phyloP scores from a whole-genome alignment of 2,888 invertebrate species.

The Temnothorax unifasciatus region DNA sequence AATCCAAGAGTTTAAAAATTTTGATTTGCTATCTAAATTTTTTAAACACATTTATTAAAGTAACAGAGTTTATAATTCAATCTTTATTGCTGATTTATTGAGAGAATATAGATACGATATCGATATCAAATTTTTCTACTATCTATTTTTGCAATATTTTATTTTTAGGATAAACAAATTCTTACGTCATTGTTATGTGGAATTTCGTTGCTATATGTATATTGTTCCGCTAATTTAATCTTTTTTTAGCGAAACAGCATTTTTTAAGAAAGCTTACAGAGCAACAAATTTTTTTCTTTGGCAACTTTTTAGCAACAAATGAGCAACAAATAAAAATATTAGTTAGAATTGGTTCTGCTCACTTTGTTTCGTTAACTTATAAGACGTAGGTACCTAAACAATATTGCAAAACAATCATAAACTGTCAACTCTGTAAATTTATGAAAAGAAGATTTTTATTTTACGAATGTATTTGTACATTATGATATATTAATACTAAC shows the following conservation, averaged over 20 bases:
- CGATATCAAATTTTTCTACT: background rate
- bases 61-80: background rate
- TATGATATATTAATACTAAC: background rate
- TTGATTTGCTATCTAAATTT: background rate
- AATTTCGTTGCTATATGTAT: too few species aligned
- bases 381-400: too few species aligned
- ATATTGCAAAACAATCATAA: background rate
- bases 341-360: too few species aligned
- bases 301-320: too few species aligned
- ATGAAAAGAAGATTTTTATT: constrained; percentile 1
- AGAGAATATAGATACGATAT: background rate
- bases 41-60: background rate
- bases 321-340: too few species aligned
- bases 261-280: too few species aligned
- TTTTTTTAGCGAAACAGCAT: too few species aligned
- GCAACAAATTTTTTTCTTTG: too few species aligned
- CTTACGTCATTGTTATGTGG: too few species aligned
- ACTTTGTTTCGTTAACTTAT: too few species aligned
- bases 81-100: background rate
- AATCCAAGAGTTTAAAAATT: background rate
- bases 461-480: background rate
- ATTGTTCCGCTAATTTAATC: too few species aligned
- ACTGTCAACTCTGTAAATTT: background rate
- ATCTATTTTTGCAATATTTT: background rate
- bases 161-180: background rate